Evolutionary conservation across 2,888 invertebrate genomes (phyloP).

Genomic region (Rhyacophila evoluta): DNA sequence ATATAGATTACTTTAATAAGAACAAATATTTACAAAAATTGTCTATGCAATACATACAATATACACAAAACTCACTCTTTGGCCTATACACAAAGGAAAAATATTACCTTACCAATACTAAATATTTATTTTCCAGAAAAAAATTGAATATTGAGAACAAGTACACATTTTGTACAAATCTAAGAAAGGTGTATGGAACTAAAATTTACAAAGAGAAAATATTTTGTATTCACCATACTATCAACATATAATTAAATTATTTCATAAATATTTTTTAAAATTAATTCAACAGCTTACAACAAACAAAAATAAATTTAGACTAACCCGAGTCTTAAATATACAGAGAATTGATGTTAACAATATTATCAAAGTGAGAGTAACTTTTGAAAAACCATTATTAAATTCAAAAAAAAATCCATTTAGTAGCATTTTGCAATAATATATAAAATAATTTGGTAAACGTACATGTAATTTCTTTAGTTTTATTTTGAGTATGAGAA

Average conservation of each 20-base stretch:
- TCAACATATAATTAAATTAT: background rate
- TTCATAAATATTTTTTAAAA: slow-evolving; percentile 1
- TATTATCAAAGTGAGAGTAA: background rate
- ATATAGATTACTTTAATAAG: slow-evolving; percentile 41
- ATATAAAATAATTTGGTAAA: no score
- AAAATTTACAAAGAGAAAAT: background rate
- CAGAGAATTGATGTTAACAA: background rate
- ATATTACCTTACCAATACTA: background rate
- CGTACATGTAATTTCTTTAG: no score
- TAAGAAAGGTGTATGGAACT: background rate
- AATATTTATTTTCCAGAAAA: background rate
- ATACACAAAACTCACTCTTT: slow-evolving; percentile 45
- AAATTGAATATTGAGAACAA: background rate
- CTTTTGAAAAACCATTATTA: background rate
- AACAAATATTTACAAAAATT: slow-evolving; percentile 44
- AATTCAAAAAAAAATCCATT: no score
- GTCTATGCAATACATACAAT: slow-evolving; percentile 42
- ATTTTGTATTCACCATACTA: background rate
- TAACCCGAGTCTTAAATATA: background rate
- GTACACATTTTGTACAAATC: background rate
- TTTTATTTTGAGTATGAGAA: no score
- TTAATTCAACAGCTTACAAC: slow-evolving; percentile 8
- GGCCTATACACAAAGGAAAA: slow-evolving; percentile 43
- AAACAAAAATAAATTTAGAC: background rate
- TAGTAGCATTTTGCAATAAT: no score